Percentiles rank a stretch among this genome's conserved stretches.
Conservation (phyloP, 2,113 vertebrate genomes). For the Ariopsis seemanni region DNA sequence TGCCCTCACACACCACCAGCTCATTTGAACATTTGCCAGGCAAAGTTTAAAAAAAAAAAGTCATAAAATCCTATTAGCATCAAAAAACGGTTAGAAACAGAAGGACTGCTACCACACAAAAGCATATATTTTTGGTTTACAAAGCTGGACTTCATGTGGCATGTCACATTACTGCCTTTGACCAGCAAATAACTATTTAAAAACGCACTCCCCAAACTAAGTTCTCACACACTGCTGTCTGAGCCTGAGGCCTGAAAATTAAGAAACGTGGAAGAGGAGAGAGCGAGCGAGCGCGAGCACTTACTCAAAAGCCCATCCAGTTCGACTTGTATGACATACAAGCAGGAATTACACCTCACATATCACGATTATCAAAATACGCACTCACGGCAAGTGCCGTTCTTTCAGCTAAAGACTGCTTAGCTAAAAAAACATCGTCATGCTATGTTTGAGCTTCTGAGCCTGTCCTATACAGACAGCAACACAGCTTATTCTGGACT, state of each 20-base stretch:
- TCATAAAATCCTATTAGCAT: neutral
- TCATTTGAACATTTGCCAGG: neutral
- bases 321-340: neutral
- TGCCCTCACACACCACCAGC: neutral
- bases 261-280: neutral
- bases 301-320: neutral
- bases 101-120: neutral
- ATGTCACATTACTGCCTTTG: neutral
- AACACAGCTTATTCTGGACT: neutral
- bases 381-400: neutral
- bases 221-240: neutral
- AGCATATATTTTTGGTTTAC: neutral
- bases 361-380: neutral
- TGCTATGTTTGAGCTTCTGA: neutral
- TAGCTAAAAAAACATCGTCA: neutral
- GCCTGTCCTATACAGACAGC: neutral
- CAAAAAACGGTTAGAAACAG: neutral
- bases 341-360: neutral
- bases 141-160: neutral
- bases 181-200: neutral
- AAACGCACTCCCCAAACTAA: neutral
- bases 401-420: neutral
- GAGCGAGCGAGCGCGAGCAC: neutral
- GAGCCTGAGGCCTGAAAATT: constrained; percentile 6
- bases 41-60: neutral